Evolutionary conservation across 1,140 invertebrate species (phyloP).

Genomic region (Andricus grossulariae): DNA sequence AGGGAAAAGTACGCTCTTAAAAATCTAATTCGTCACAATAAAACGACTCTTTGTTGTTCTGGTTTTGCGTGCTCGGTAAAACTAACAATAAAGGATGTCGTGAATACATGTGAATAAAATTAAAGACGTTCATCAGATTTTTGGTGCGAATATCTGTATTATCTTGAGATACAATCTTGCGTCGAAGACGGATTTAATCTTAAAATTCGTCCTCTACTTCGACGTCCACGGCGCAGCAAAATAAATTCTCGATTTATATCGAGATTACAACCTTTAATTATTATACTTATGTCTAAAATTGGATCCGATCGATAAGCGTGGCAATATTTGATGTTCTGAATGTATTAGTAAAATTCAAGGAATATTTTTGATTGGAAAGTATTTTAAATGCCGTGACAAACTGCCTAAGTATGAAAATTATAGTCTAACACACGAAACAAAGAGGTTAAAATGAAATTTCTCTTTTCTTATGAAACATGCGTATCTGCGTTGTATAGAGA

Average conservation of each 20-base stretch:
- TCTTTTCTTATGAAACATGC: conserved; percentile 30
- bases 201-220: conserved; percentile 13
- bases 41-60: background rate
- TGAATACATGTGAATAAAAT: conserved; percentile 69
- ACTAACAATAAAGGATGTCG: conserved; percentile 63
- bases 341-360: too few relatives aligned
- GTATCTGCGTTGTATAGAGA: background rate
- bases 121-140: conserved; percentile 66
- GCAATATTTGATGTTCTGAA: too few relatives aligned
- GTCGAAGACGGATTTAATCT: conserved; percentile 33
- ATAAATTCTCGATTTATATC: conserved; percentile 20
- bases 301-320: too few relatives aligned
- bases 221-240: conserved; percentile 3
- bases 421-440: too few relatives aligned
- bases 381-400: too few relatives aligned
- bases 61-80: conserved; percentile 37
- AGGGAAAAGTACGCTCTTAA: background rate
- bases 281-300: conserved; percentile 22
- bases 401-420: too few relatives aligned
- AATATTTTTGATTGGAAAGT: too few relatives aligned
- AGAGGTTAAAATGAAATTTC: conserved; percentile 1
- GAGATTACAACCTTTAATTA: conserved; percentile 34
- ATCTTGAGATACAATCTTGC: conserved; percentile 70
- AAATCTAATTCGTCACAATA: background rate
- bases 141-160: conserved; percentile 67